A percentile compares a stretch with the other conserved stretches of the same genome.
phyloP scores from a whole-genome alignment of 2,113 vertebrate genomes.

The Xenotilapia flavipinnis region DNA sequence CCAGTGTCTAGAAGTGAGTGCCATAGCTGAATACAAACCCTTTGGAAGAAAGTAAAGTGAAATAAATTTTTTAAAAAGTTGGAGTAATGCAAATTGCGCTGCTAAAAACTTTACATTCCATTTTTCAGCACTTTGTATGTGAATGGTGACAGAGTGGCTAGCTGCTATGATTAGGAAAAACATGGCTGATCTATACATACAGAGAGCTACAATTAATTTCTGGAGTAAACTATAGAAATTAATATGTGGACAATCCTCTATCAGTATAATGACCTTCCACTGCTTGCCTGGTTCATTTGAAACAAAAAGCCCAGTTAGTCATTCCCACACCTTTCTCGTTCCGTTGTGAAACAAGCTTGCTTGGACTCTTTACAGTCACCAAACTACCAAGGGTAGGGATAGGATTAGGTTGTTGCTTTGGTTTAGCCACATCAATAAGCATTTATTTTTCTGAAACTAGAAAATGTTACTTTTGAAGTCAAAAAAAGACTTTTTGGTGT shows the following conservation, averaged over 20 bases:
- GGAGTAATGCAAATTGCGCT: not conserved
- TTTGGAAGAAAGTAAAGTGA: not conserved
- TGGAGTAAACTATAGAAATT: not conserved
- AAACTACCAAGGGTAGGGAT: not conserved
- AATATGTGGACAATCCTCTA: not conserved
- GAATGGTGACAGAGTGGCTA: not conserved
- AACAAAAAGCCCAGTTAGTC: not conserved
- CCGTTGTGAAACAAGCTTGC: not conserved
- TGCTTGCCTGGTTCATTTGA: not conserved
- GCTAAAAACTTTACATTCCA: not conserved
- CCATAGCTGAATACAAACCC: not conserved
- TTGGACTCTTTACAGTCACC: not conserved
- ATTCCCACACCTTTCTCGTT: not conserved
- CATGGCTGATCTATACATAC: not conserved
- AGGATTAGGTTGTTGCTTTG: not conserved
- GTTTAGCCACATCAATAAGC: not conserved
- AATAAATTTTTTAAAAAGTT: accelerated
- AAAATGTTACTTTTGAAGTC: not conserved
- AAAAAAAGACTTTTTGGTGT: not conserved
- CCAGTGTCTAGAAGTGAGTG: not conserved
- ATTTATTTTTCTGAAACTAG: not conserved
- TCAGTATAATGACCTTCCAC: not conserved
- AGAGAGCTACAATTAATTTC: not conserved
- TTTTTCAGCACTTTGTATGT: not conserved
- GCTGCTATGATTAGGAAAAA: not conserved